phyloP scores from a whole-genome alignment of 2,797 vertebrate genomes.

The Siniperca undulata region DNA sequence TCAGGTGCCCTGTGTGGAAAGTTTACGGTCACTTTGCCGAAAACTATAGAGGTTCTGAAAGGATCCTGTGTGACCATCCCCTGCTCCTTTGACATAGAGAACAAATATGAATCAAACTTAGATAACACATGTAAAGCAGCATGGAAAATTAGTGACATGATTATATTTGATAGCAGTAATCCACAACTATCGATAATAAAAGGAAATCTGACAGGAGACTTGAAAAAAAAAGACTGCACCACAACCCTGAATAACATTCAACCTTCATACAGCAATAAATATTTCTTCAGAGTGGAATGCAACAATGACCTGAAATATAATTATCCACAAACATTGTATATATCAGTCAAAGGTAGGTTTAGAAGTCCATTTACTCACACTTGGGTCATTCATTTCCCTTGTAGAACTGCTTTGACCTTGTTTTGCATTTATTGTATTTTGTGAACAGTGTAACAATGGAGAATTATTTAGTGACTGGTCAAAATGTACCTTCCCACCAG shows the following conservation, averaged over 20 bases:
- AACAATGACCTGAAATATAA: accelerated
- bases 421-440: neutral
- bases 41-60: constrained; percentile 18
- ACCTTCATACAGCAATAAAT: accelerated
- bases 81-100: constrained; percentile 5
- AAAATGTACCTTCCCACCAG: constrained; percentile 30
- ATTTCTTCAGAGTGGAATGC: constrained; percentile 21
- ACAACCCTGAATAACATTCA: constrained; percentile 23
- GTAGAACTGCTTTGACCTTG: neutral
- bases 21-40: accelerated
- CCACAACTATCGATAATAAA: neutral
- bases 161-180: constrained; percentile 28
- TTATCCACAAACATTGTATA: accelerated
- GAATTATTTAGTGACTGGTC: constrained; percentile 12
- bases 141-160: neutral
- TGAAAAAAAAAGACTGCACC: constrained; percentile 40
- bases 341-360: constrained; percentile 42
- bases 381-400: too few relatives aligned
- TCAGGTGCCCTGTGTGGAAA: constrained; percentile 12
- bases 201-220: neutral
- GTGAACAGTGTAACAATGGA: neutral
- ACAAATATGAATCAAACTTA: accelerated
- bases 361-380: too few relatives aligned
- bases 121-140: neutral
- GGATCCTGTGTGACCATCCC: constrained; percentile 68